These are phyloP conservation scores for Luidia sarsii DNA, from an alignment of 53 echinoderm and acorn worm genomes.

Conservation along the genomic window DNA sequence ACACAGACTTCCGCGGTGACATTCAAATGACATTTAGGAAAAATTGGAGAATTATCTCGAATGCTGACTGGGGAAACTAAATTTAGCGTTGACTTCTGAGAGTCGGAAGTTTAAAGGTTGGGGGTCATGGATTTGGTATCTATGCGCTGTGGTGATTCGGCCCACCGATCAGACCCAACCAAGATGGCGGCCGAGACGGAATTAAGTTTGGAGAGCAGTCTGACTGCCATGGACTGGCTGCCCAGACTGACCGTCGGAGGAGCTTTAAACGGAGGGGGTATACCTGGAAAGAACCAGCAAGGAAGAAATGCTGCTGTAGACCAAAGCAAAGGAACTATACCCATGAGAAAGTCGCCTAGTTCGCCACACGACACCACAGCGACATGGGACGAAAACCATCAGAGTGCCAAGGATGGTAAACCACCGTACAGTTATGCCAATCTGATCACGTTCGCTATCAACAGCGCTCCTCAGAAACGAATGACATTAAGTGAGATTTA, in stretches of 20 bases:
- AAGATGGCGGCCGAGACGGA: slow-evolving; percentile 91
- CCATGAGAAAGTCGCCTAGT: slow-evolving; percentile 95
- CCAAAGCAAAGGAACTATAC: slow-evolving; percentile 92
- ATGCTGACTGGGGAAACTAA: not conserved
- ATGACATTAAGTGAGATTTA: slow-evolving; percentile 99
- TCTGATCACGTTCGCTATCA: slow-evolving; percentile 99
- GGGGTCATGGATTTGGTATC: slow-evolving; percentile 38
- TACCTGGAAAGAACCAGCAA: slow-evolving; percentile 72
- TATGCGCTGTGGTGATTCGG: slow-evolving; percentile 66
- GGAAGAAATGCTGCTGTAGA: slow-evolving; percentile 59
- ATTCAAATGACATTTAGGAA: slow-evolving; percentile 10
- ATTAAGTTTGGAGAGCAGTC: slow-evolving; percentile 81
- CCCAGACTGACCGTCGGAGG: slow-evolving; percentile 83
- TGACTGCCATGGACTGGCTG: slow-evolving; percentile 99
- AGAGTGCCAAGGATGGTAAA: slow-evolving; percentile 84
- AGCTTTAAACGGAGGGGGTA: slow-evolving; percentile 70
- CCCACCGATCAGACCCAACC: slow-evolving; percentile 67
- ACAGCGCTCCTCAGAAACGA: slow-evolving; percentile 93
- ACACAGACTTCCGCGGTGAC: not conserved
- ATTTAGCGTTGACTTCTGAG: slow-evolving; percentile 10
- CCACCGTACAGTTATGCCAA: slow-evolving; percentile 99
- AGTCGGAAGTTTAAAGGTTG: slow-evolving; percentile 54
- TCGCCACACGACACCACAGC: slow-evolving; percentile 87
- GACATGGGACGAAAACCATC: slow-evolving; percentile 80
- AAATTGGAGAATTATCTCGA: not conserved